Base-by-base conservation (phyloP, 2,888 invertebrate species). In the Drosophila formosana region DNA sequence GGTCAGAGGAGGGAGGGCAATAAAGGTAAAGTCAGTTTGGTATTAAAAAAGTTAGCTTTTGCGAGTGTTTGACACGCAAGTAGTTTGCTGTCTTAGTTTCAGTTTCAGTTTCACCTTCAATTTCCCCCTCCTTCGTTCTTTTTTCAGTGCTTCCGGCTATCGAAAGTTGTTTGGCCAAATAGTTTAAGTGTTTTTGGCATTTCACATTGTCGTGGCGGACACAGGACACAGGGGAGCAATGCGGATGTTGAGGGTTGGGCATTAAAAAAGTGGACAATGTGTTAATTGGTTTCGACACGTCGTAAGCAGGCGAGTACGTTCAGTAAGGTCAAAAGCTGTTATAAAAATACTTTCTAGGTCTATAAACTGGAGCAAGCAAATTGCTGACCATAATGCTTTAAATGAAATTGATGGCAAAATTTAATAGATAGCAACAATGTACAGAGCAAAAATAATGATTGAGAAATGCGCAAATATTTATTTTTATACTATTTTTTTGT, bases 221-320 rank as follows among this genome's bases (percentile, higher is more conserved):
- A 11, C 11, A 13, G 7, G 9, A 25, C 18, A 18, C 18, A 18
- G 18, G 32, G 8, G 4, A 23, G 45, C 28, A 1, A 13, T 23
- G 61, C 23, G 11, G 60, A 39, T 45, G n/a, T 34, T n/a, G 45
- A 11, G 30, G 32, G 43, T 23, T 13, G 37, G 52, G 51, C 66
- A 85, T 71, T 72, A 69, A 80, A 79, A 85, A 72, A 53, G 80
- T 82, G 83, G 86, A 83, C 88, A 86, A 88, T 86, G 83, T 84
- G 83, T 88, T 88, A 84, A 84, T 84, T 84, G 83, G 65, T 66
- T 86, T 66, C 80, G 78, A 85, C 82, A 85, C 75, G 69, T 82
- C 79, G 68, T 81, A 62, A 65, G 68, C 62, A 52, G 62, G 4
- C 72, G 9, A 39, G n/a, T 4, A 13, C 0, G 2, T 7, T 18